Evolutionary conservation across 2,888 invertebrate species (phyloP).

Genomic region (Tipula unca): DNA sequence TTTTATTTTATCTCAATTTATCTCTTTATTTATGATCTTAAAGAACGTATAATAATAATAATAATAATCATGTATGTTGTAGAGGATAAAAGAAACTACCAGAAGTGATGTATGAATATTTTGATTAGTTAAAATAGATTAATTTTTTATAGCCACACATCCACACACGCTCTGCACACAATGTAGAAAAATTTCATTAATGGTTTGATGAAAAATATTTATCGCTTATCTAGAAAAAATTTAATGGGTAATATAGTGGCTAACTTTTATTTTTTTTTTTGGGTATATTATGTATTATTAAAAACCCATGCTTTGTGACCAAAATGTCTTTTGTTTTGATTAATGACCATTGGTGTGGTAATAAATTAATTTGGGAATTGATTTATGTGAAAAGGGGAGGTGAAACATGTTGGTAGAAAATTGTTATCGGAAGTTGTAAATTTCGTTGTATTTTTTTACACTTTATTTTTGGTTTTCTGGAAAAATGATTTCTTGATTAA

Average conservation of each 20-base stretch:
- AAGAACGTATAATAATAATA: neutral
- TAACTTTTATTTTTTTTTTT: neutral
- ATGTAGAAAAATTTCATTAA: neutral
- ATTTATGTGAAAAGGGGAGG: neutral
- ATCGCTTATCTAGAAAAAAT: neutral
- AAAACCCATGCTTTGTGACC: neutral
- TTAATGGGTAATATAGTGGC: neutral
- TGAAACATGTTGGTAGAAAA: neutral
- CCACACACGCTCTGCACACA: neutral
- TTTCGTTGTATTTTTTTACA: neutral
- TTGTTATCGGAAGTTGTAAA: slow-evolving; percentile 14
- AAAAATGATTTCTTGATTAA: neutral
- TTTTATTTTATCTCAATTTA: neutral
- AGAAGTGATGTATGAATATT: neutral
- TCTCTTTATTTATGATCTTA: neutral
- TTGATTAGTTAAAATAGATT: neutral
- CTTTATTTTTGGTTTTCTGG: neutral
- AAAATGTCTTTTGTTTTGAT: neutral
- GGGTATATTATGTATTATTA: neutral
- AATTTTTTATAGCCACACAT: neutral
- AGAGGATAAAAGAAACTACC: neutral
- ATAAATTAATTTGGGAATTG: neutral
- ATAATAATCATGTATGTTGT: neutral
- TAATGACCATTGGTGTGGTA: neutral
- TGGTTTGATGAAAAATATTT: neutral